Evolutionary conservation across 23 tunicate genomes (phyloP).

Genomic region (Halocynthia aurantium): DNA sequence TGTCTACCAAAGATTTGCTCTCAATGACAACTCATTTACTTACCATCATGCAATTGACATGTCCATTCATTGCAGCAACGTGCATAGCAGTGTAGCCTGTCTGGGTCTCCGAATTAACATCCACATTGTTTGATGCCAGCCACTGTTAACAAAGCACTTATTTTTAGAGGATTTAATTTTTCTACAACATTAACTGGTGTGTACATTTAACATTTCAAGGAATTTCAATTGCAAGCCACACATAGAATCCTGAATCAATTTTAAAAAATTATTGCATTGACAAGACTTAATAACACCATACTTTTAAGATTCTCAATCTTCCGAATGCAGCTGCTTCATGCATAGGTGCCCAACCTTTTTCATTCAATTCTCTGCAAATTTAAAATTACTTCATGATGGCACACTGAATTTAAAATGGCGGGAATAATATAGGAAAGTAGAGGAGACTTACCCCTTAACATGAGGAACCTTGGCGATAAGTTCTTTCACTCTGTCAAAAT

Average conservation of each 20-base stretch:
- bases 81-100: slow-evolving; percentile 90
- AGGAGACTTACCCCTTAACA: slow-evolving; percentile 39
- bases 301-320: slow-evolving; percentile 64
- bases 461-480: slow-evolving; percentile 40
- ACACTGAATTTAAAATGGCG: not conserved
- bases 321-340: slow-evolving; percentile 72
- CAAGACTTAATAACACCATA: not conserved
- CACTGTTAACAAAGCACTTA: slow-evolving; percentile 16
- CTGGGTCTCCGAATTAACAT: slow-evolving; percentile 60
- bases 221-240: no score
- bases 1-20: no score
- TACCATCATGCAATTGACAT: slow-evolving; percentile 59
- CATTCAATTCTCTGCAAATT: slow-evolving; percentile 28
- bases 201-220: no score
- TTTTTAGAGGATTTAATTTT: no score
- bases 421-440: not conserved
- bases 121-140: slow-evolving; percentile 33
- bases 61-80: slow-evolving; percentile 86
- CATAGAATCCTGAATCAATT: no score
- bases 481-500: slow-evolving; percentile 46
- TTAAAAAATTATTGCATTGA: not conserved
- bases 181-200: no score
- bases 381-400: not conserved
- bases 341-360: slow-evolving; percentile 63
- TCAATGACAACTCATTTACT: not conserved